Evolutionary conservation across 2,113 vertebrate species (phyloP), one percentile per base, ranked within the genome.

Genomic region (Gadus macrocephalus): DNA sequence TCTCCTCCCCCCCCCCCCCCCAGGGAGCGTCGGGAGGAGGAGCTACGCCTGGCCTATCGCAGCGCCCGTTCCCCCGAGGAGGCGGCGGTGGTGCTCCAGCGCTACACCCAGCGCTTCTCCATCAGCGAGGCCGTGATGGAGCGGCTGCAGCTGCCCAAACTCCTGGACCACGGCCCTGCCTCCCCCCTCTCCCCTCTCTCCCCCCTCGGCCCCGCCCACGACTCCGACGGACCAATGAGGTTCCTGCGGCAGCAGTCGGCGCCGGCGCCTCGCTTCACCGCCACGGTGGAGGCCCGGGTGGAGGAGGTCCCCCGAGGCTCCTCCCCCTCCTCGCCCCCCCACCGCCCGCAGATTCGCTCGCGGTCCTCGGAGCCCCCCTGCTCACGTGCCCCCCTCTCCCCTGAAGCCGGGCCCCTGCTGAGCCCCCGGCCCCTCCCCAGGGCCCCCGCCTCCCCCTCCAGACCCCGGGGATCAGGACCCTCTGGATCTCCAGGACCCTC

Each of bases 71-170:
- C 92, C 0, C 94, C 91, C 1, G 95, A 98, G 70, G 97, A 99
- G 83, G 97, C 97, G 0, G 92, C 95, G 0, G 76, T 79, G 14
- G 92, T 98, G 60, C 92, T 98, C 6, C 94, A 95, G 3, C 92
- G 93, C 64, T 99, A 98, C 74, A 94, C 95, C 0, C 95, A 97
- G 85, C 94, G 96, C 42, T 99, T 99, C 90, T 96, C 95, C 81
- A 95, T 99, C 91, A 99, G 96, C 1, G 97, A 98, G 82, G 85
- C 94, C 1, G 91, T 98, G 56, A 91, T 98, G 0, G 96, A 98
- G 72, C 93, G 93, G 73, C 82, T 98, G 78, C 94, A 97, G 89
- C 93, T 98, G 86, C 96, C 97, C 86, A 95, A 94, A 90, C 91
- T 96, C 22, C 89, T 98, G 86, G 96, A 98, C 82, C 94, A 95